Base-by-base conservation (phyloP, 2,888 invertebrate species). In the Drosophila colorata region DNA sequence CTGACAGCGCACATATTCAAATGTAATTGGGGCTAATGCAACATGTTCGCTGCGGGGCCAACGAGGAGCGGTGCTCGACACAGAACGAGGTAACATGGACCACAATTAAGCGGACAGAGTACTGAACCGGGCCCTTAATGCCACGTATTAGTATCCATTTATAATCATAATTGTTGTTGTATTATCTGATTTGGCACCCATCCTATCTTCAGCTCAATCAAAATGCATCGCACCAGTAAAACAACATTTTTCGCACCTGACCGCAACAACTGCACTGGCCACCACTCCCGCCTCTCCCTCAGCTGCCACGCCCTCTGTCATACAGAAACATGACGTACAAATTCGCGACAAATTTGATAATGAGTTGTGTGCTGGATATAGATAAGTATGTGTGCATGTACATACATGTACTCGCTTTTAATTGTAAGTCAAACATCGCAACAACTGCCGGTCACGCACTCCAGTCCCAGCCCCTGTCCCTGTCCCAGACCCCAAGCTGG, bases 381-480 rank as follows among this genome's bases (percentile, higher is more conserved):
- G 9, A 0, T 47, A 18, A 53, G 43, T 40, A 23, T 49, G 11
- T 13, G 3, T 9, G 43, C 37, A 23, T 49, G 11, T 13, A 4
- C 9, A 6, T 5, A 16, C 2, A 51, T 38, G 68, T 60, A 47
- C 69, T 64, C 59, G 80, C 53, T 74, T 73, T 87, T 83, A 86
- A 87, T 86, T 86, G 86, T 86, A 81, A 87, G 88, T 86, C 88
- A 88, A 87, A 86, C 88, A 83, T 73, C 80, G 82, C 78, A 74
- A 73, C 86, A 78, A 87, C 73, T 79, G 69, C 79, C 83, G 88
- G 88, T 87, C 88, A 84, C 87, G 83, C 87, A 79, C 67, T 9
- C 55, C 59, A 59, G 14, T 47, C 51, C 23, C 49, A 43, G 35
- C 31, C 41, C 18, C 48, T n/a, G n/a, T 14, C 35, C 25, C 33